Evolutionary conservation across 2,113 vertebrate genomes (phyloP).

Genomic region (Tragelaphus strepsiceros): DNA sequence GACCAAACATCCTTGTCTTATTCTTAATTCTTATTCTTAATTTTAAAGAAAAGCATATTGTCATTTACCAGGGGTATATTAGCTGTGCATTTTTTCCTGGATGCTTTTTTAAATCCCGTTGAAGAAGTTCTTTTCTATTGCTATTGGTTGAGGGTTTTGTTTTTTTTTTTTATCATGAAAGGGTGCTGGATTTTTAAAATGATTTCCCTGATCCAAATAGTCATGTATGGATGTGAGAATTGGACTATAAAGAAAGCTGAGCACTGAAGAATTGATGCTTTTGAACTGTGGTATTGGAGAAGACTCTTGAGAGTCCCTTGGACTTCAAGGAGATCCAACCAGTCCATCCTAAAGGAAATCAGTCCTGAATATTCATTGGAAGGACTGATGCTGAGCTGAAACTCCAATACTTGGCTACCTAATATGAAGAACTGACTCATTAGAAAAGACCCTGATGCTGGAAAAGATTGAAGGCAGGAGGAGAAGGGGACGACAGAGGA

Average conservation of each 20-base stretch:
- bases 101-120: not conserved
- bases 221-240: not conserved
- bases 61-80: not conserved
- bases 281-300: not conserved
- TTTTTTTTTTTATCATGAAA: constrained; percentile 9
- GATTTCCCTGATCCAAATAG: not conserved
- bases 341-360: not conserved
- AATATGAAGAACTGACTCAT: not conserved
- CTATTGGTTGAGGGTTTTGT: not conserved
- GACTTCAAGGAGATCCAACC: not conserved
- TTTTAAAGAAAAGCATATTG: not conserved
- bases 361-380: not conserved
- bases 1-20: not conserved
- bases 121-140: not conserved
- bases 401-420: not conserved
- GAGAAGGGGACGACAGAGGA: not conserved
- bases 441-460: not conserved
- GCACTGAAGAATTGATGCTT: not conserved
- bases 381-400: not conserved
- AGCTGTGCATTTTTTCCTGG: not conserved
- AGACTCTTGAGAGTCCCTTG: not conserved
- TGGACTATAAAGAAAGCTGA: not conserved
- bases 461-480: not conserved
- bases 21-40: not conserved
- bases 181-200: not conserved